phyloP scores from a whole-genome alignment of 2,888 invertebrate genomes.

The Crossocerus cetratus region DNA sequence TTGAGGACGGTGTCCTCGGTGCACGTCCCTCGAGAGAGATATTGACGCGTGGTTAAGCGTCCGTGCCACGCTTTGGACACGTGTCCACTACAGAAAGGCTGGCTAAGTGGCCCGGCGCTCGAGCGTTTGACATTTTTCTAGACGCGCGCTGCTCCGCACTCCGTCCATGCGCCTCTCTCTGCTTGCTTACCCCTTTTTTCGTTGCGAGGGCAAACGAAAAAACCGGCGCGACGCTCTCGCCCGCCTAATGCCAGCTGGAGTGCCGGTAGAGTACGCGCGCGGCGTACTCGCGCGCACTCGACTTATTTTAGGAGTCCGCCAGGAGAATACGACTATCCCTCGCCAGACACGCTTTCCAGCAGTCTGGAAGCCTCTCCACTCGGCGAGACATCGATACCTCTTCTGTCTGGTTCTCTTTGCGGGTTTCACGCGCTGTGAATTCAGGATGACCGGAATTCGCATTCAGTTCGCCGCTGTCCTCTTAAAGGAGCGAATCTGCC shows the following conservation, averaged over 20 bases:
- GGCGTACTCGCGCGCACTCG: conserved; percentile 53
- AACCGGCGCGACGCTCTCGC: conserved; percentile 34
- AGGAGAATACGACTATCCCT: conserved; percentile 46
- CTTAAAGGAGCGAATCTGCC: too few relatives aligned
- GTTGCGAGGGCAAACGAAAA: conserved; percentile 38
- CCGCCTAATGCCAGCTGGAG: conserved; percentile 41
- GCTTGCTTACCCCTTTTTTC: conserved; percentile 54
- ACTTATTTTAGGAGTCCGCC: conserved; percentile 58
- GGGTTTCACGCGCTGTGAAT: background rate
- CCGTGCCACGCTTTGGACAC: conserved; percentile 60
- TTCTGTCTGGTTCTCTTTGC: too few relatives aligned
- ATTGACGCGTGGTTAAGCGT: conserved; percentile 62
- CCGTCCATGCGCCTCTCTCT: conserved; percentile 15
- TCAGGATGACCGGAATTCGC: background rate
- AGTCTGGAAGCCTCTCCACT: too few relatives aligned
- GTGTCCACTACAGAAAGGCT: conserved; percentile 45
- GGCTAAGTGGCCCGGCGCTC: conserved; percentile 66
- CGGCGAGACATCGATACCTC: too few relatives aligned
- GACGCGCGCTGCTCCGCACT: conserved; percentile 22
- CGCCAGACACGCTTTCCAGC: background rate
- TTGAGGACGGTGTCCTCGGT: conserved; percentile 50
- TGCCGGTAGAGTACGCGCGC: conserved; percentile 57
- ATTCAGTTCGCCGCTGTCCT: too few relatives aligned
- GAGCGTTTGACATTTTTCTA: conserved; percentile 66
- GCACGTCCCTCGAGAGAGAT: conserved; percentile 50